Base-by-base conservation (phyloP, 2,888 invertebrate genomes). In the Amphiduros pacificus region DNA sequence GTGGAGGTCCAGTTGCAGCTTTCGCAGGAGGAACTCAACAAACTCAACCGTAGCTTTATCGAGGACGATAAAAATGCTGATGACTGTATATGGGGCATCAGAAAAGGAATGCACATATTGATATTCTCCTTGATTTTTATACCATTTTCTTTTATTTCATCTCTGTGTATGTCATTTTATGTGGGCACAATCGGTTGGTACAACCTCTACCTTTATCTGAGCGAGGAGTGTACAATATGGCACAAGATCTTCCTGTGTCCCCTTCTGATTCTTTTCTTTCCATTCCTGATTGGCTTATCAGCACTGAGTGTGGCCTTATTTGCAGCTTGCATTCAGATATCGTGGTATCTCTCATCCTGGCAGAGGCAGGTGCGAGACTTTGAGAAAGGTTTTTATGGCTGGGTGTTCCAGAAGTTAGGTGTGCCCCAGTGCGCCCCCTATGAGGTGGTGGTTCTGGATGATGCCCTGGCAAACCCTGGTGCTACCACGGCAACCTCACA, bases 381-480 rank as follows among this genome's bases (percentile, higher is more conserved):
- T 74, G 91, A 91, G 73, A 91, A 91, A 79, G 90, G 90, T 0
- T 90, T 90, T 82, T 91, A 89, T 71, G 90, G 90, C 5, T 90
- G 90, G 90, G 81, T 90, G 22, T 91, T 90, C 76, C 87, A 88
- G 61, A 83, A 86, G 44, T 71, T 90, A 36, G 86, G 86, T 62
- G 83, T 90, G 71, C 88, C 89, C 20, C 89, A 90, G 73, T 91
- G 90, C 75, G 87, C 90, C 70, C 90, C 90, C 0, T 91, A 91
- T 80, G 89, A 90, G 77, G 88, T 89, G 60, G 88, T 89, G 1
- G 83, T 89, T 14, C 63, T 81, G 14, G 69, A 71, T 41, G 68
- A 67, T 36, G 27, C 36, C 11, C 41, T 48, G n/a, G 44, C 44
- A 20, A 44, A 44, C n/a, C 44, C 44, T n/a, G n/a, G n/a, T n/a